A percentile compares a stretch with the other conserved stretches of the same genome.
phyloP scores from a whole-genome alignment of 2,888 invertebrate genomes.

The Limnephilus marmoratus region DNA sequence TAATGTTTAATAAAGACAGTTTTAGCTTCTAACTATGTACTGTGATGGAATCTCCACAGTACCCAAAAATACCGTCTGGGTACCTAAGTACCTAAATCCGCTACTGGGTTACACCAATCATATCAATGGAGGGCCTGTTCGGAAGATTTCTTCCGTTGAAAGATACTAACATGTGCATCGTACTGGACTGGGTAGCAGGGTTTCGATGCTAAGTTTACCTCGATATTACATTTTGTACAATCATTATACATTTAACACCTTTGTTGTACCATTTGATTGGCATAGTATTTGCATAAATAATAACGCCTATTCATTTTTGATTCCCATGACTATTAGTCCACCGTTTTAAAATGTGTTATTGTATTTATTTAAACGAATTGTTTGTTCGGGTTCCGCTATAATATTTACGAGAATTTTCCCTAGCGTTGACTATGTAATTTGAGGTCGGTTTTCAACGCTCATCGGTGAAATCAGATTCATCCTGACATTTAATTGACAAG shows the following conservation, averaged over 20 bases:
- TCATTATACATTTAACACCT: not conserved
- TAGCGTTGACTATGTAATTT: not conserved
- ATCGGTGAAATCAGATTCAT: not conserved
- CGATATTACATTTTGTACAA: too few species aligned
- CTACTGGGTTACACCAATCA: too few species aligned
- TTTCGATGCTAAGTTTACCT: too few species aligned
- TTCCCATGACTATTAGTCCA: not conserved
- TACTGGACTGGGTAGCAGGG: too few species aligned
- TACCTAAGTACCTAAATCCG: too few species aligned
- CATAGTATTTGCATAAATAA: not conserved
- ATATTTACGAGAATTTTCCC: not conserved
- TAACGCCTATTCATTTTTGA: not conserved
- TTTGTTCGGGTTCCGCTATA: not conserved
- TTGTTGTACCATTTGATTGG: not conserved
- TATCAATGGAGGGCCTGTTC: too few species aligned
- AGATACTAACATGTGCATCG: too few species aligned
- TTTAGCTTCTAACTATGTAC: too few species aligned
- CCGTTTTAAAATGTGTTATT: not conserved
- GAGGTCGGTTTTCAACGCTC: not conserved
- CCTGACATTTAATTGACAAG: not conserved
- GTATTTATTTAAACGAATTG: not conserved
- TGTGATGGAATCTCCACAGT: too few species aligned
- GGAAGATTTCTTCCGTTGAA: too few species aligned
- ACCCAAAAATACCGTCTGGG: too few species aligned
- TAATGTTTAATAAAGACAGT: too few species aligned